Evolutionary conservation across 2,113 vertebrate species (phyloP), one percentile per base, ranked within the genome.

Genomic region (Callopanchax toddi): DNA sequence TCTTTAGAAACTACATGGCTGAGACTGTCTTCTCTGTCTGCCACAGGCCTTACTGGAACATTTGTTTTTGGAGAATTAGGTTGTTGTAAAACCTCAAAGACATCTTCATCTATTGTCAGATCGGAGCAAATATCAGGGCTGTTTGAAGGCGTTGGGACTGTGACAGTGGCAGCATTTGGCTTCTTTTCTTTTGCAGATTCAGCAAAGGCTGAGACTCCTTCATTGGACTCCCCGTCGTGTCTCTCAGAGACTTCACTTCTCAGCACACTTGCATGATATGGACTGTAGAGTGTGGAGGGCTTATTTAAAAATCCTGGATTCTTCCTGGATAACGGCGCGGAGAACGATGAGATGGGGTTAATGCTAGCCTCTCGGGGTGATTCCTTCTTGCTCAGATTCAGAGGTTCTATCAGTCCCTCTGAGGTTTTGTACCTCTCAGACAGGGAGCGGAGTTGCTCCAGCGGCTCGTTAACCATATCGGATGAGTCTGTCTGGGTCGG

Each of bases 261-360:
- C 18, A n/a, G 2, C 13, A 23, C 60, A 11, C 21, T 64, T 0
- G 44, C 21, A 18, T 13, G 18, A n/a, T 18, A 78, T 13, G 50
- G 6, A 2, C 71, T n/a, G 67, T 92, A 91, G 49, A 93, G 82
- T 5, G 90, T 64, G 0, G 79, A 89, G 1, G 88, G 87, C 54
- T 87, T 79, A 15, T 93, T 93, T 37, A 93, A 44, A 45, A 93
- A 93, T 77, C 88, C 91, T 12, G 91, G 88, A 26, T 26, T 82
- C 54, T 89, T 92, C 79, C 55, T 86, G 22, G 76, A 45, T n/a
- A 62, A 43, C 3, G 76, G 81, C 1, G 83, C 59, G 0, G 86
- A 25, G 10, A 93, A 93, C 0, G 91, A 93, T 0, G 91, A 93
- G 3, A 66, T 60, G 0, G 85, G 81, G 45, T 58, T 69, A 15